Evolutionary conservation across 2,113 vertebrate genomes (phyloP).

Genomic region (Prionailurus bengalensis): DNA sequence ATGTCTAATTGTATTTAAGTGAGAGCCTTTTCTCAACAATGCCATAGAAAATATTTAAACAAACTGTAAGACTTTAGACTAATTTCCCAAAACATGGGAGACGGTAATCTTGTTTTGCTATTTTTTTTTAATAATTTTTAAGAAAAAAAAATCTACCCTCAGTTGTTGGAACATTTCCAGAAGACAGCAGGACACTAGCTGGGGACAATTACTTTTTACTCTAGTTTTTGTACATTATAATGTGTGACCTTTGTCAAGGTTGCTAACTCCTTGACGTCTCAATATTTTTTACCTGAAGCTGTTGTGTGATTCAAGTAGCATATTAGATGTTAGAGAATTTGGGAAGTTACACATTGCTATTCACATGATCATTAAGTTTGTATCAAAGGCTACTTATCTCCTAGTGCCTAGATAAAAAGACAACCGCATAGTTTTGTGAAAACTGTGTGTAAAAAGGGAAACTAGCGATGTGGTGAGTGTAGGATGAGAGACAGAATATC

Average conservation of each 20-base stretch:
- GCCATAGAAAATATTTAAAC: not conserved
- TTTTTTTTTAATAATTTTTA: not conserved
- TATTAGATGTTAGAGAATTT: not conserved
- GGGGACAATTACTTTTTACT: not conserved
- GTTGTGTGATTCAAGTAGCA: not conserved
- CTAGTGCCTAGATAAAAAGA: not conserved
- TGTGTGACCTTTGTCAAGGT: not conserved
- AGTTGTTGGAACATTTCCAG: not conserved
- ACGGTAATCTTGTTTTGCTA: not conserved
- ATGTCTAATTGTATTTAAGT: not conserved
- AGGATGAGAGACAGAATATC: not conserved
- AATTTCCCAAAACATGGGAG: not conserved
- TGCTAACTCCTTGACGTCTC: not conserved
- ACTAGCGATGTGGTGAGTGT: not conserved
- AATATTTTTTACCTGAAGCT: not conserved
- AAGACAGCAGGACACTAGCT: not conserved
- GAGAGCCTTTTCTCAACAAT: not conserved
- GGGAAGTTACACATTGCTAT: not conserved
- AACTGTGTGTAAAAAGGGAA: not conserved
- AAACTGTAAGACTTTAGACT: not conserved
- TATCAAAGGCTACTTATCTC: not conserved
- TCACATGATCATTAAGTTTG: not conserved
- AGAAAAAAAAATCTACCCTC: not conserved
- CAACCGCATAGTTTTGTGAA: not conserved
- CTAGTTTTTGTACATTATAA: not conserved